Conservation (phyloP, 2,888 invertebrate genomes). For the Thera obeliscata region DNA sequence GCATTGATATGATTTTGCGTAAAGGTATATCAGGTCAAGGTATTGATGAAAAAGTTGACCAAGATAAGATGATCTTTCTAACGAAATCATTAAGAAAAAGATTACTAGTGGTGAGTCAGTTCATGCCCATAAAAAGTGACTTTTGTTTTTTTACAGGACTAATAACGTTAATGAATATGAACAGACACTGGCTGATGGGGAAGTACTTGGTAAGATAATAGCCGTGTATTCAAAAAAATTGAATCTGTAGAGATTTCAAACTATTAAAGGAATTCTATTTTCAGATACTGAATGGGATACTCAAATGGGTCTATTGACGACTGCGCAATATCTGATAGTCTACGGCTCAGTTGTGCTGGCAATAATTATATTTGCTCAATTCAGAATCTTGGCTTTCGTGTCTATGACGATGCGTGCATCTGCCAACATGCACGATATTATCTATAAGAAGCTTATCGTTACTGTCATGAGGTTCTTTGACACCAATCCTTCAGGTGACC, state of each 20-base stretch:
- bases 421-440: constrained; percentile 87
- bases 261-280: constrained; percentile 32
- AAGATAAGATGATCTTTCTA: no score
- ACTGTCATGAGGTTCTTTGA: constrained; percentile 91
- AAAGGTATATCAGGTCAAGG: no score
- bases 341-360: constrained; percentile 63
- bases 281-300: constrained; percentile 63
- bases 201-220: constrained; percentile 56
- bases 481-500: constrained; percentile 89
- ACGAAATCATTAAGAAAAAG: no score
- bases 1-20: no score
- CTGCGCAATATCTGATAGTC: constrained; percentile 64
- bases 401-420: constrained; percentile 86
- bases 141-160: constrained; percentile 60
- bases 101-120: no score
- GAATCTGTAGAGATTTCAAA: neutral
- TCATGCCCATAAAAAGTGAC: neutral
- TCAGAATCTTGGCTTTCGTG: constrained; percentile 86
- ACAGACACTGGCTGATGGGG: constrained; percentile 55
- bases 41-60: no score
- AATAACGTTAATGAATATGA: constrained; percentile 67
- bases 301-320: constrained; percentile 64
- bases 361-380: constrained; percentile 75
- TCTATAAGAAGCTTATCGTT: constrained; percentile 89
- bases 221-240: neutral